Evolutionary conservation across 2,113 vertebrate species (phyloP).

Genomic region (Pseudopodoces humilis): DNA sequence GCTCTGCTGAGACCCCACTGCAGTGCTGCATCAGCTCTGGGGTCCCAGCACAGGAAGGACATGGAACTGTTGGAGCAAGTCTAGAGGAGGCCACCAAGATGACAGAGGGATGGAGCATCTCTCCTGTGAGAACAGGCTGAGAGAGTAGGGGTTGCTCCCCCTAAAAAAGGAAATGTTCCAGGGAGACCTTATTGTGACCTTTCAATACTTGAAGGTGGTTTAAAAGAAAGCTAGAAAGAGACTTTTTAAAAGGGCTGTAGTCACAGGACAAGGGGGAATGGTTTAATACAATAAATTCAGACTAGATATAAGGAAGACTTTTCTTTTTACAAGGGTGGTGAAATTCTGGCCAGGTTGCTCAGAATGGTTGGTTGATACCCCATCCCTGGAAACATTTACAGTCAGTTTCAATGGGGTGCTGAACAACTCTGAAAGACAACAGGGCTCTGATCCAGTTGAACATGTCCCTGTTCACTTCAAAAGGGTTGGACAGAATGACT

Average conservation of each 20-base stretch:
- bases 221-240: neutral
- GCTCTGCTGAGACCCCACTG: neutral
- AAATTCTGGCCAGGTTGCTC: neutral
- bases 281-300: neutral
- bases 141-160: neutral
- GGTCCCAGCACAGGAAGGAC: rapidly evolving
- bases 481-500: neutral
- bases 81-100: neutral
- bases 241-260: neutral
- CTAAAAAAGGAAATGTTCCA: neutral
- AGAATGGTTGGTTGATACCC: rapidly evolving
- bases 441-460: neutral
- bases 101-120: neutral
- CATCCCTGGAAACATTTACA: neutral
- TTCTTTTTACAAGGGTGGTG: neutral
- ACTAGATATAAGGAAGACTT: neutral
- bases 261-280: rapidly evolving
- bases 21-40: neutral
- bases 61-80: rapidly evolving
- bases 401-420: rapidly evolving
- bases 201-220: neutral
- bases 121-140: neutral
- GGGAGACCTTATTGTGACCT: neutral
- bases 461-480: neutral
- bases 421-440: neutral